phyloP scores from a whole-genome alignment of 2,888 invertebrate genomes.

The Amphipyra tragopoginis region DNA sequence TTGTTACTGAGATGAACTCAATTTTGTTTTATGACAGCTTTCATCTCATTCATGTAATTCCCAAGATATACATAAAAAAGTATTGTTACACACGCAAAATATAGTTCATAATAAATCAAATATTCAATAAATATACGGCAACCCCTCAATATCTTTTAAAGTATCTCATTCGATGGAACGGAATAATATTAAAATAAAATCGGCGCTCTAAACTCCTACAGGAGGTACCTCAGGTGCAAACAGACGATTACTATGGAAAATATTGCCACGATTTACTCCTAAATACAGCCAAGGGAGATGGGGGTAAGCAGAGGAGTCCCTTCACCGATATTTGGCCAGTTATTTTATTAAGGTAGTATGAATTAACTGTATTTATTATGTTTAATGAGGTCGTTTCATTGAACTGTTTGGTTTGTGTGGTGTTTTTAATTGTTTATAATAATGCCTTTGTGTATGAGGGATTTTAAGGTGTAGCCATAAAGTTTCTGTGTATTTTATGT shows the following conservation, averaged over 20 bases:
- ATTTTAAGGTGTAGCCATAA: conserved; percentile 1
- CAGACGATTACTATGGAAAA: conserved; percentile 67
- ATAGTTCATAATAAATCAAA: background rate
- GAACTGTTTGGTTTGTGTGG: conserved; percentile 32
- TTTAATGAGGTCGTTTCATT: conserved; percentile 44
- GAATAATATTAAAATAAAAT: conserved; percentile 51
- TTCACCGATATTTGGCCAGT: conserved; percentile 57
- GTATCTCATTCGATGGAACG: conserved; percentile 33
- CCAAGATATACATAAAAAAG: no score
- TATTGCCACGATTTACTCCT: conserved; percentile 66
- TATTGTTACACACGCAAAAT: background rate
- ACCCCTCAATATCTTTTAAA: conserved; percentile 24
- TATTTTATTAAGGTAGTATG: conserved; percentile 52
- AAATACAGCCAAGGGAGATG: conserved; percentile 68
- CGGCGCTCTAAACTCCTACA: conserved; percentile 20
- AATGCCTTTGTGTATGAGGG: conserved; percentile 7
- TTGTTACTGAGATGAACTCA: no score
- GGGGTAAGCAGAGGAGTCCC: conserved; percentile 39
- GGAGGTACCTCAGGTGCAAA: conserved; percentile 66
- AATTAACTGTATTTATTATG: conserved; percentile 56
- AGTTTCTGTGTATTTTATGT: background rate
- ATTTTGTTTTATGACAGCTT: no score
- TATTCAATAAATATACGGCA: conserved; percentile 11
- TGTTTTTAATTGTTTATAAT: conserved; percentile 30
- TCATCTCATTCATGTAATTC: no score